These are phyloP conservation scores for Lasioglossum morio DNA, from an alignment of 2,888 invertebrate genomes.

Conservation along the genomic window DNA sequence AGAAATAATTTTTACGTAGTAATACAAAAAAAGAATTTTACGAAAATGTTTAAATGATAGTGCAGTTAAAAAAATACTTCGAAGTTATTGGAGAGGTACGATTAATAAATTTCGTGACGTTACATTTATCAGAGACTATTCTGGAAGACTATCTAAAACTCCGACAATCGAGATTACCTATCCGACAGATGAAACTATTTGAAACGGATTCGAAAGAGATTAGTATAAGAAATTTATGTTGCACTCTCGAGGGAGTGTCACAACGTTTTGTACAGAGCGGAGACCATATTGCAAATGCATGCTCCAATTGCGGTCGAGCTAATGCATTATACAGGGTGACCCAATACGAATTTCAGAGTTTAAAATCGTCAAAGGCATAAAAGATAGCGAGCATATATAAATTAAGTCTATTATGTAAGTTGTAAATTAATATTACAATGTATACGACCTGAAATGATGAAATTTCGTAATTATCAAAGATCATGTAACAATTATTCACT, in stretches of 20 bases:
- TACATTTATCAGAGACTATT: not conserved
- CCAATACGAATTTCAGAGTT: not conserved
- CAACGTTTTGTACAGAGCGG: not conserved
- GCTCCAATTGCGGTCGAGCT: conserved; percentile 14
- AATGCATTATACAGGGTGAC: conserved; percentile 17
- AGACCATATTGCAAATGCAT: conserved; percentile 16
- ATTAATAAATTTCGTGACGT: not conserved
- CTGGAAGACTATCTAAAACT: not conserved
- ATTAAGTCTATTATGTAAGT: not conserved
- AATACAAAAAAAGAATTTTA: too few relatives aligned
- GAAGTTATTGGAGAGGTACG: not conserved
- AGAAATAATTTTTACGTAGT: not conserved
- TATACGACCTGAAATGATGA: not conserved
- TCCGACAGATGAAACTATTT: not conserved
- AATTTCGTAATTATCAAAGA: not conserved
- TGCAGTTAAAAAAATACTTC: not conserved
- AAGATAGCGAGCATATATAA: not conserved
- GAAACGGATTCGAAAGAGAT: conserved; percentile 3
- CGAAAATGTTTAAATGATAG: not conserved
- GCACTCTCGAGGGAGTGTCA: not conserved
- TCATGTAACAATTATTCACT: too few relatives aligned
- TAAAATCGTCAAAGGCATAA: not conserved
- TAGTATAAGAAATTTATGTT: conserved; percentile 13
- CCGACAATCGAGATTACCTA: not conserved
- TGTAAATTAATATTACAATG: not conserved